Conservation (phyloP, 1,140 invertebrate genomes). For the Pemphigus obesinymphae region DNA sequence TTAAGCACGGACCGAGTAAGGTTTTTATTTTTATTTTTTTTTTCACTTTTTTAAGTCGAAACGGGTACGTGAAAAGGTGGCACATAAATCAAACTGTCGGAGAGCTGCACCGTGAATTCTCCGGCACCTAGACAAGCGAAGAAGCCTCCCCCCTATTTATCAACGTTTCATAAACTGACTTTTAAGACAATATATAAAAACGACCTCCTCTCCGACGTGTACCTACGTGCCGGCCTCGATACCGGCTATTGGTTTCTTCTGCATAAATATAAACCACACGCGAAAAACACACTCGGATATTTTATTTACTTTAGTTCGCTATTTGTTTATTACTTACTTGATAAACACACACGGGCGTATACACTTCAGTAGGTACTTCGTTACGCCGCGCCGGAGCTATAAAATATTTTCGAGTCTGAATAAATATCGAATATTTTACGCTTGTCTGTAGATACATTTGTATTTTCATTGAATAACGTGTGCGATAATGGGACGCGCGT, state of each 20-base stretch:
- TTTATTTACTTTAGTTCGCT: neutral
- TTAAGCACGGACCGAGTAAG: neutral
- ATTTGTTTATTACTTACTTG: neutral
- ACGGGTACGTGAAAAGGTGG: neutral
- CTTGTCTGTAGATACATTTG: no score
- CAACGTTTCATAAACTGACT: conserved; percentile 38
- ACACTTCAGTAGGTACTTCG: no score
- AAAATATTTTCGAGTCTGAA: no score
- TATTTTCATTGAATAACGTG: no score
- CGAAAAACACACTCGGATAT: no score
- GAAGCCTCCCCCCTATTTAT: conserved; percentile 30
- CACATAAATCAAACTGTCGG: conserved; percentile 33
- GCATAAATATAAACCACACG: neutral
- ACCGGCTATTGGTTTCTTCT: neutral
- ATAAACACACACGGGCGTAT: neutral
- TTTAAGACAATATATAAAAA: conserved; percentile 34
- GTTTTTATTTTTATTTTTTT: conserved; percentile 15
- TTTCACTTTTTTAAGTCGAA: neutral
- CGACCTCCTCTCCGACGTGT: neutral
- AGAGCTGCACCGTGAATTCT: neutral
- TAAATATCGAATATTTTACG: no score
- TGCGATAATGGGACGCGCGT: no score
- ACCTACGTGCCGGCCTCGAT: neutral
- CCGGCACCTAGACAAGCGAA: conserved; percentile 26
- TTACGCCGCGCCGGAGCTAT: no score